Conservation (phyloP, 1,140 invertebrate genomes). For the Eriocheir sinensis region DNA sequence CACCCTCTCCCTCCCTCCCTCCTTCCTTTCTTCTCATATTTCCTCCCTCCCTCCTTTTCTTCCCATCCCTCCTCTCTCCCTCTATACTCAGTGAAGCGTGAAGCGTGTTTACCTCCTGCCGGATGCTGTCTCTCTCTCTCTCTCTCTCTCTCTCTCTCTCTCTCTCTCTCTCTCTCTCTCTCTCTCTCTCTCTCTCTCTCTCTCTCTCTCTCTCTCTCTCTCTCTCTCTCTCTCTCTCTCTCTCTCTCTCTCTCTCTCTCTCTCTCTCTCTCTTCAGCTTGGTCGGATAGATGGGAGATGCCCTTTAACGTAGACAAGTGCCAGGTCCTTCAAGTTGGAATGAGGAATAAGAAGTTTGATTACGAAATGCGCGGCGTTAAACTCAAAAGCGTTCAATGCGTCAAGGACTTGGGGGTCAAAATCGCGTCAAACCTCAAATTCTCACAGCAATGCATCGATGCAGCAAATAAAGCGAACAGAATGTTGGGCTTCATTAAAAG, state of each 20-base stretch:
- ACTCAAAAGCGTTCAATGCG: too few species aligned
- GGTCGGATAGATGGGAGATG: too few species aligned
- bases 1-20: neutral
- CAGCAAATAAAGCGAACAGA: too few species aligned
- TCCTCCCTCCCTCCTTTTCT: neutral
- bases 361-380: too few species aligned
- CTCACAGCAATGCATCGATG: too few species aligned
- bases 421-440: too few species aligned
- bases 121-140: neutral
- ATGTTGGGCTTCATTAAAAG: too few species aligned
- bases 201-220: neutral
- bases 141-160: constrained; percentile 7
- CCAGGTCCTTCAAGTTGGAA: too few species aligned
- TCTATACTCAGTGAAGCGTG: neutral
- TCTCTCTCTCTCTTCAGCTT: constrained; percentile 4
- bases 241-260: neutral
- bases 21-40: neutral
- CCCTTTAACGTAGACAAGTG: too few species aligned
- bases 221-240: constrained; percentile 36
- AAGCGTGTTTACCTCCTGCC: neutral
- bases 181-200: constrained; percentile 20
- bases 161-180: constrained; percentile 54
- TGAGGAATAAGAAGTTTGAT: too few species aligned
- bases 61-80: neutral
- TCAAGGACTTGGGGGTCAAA: too few species aligned